A percentile compares a stretch with the other conserved stretches of the same genome.
phyloP scores from a whole-genome alignment of 2,113 vertebrate species.

The Synchiropus splendidus region DNA sequence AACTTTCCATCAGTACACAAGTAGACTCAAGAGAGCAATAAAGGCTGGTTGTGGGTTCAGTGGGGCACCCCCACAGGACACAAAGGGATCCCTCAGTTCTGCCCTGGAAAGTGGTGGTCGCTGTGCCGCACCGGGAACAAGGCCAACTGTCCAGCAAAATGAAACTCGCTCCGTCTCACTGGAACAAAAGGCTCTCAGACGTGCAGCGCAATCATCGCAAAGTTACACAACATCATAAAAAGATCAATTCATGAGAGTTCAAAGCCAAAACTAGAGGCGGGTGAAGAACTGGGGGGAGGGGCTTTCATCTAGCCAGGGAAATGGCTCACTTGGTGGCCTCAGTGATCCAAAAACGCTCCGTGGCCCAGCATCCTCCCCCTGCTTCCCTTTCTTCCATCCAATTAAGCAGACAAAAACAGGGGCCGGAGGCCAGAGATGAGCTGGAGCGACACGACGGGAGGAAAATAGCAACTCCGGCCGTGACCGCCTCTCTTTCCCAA shows the following conservation, averaged over 20 bases:
- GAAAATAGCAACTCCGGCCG: conserved; percentile 17
- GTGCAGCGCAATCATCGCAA: conserved; percentile 37
- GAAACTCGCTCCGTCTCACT: conserved; percentile 45
- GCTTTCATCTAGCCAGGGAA: conserved; percentile 37
- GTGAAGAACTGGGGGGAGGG: conserved; percentile 25
- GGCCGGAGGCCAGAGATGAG: conserved; percentile 26
- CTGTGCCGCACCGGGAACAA: conserved; percentile 41
- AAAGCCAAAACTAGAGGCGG: conserved; percentile 24
- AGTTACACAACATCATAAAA: conserved; percentile 47
- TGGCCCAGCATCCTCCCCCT: conserved; percentile 1
- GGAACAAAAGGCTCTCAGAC: conserved; percentile 56
- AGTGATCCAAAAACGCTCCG: conserved; percentile 26
- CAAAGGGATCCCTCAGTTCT: conserved; percentile 44
- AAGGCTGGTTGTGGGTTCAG: conserved; percentile 15
- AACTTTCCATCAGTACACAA: no score
- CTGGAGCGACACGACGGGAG: conserved; percentile 22
- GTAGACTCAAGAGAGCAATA: conserved; percentile 10
- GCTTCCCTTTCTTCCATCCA: conserved; percentile 29
- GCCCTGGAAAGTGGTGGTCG: conserved; percentile 37
- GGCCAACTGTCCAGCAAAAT: conserved; percentile 54
- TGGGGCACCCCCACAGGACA: conserved; percentile 20
- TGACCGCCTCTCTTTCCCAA: not conserved
- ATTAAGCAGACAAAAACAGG: conserved; percentile 46
- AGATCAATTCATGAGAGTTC: conserved; percentile 44
- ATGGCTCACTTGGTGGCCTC: conserved; percentile 34